phyloP scores from a whole-genome alignment of 2,113 vertebrate species.

The Clupea harengus region DNA sequence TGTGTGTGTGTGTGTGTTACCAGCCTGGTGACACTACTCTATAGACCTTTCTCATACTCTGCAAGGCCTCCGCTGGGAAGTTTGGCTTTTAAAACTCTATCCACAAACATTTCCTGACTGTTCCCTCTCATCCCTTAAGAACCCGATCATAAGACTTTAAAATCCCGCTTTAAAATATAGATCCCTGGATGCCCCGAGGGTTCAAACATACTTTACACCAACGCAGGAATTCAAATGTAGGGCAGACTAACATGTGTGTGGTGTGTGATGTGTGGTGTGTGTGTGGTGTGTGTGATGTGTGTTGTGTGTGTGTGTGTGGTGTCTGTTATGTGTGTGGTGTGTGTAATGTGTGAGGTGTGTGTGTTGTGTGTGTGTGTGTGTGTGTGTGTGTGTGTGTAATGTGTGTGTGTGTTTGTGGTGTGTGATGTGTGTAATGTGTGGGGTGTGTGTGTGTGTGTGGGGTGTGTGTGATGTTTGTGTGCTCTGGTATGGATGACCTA shows the following conservation, averaged over 20 bases:
- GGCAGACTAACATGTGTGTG: not conserved
- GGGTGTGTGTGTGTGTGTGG: not conserved
- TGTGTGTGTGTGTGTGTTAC: not conserved
- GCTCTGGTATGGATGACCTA: not conserved
- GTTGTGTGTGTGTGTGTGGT: not conserved
- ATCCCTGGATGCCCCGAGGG: not conserved
- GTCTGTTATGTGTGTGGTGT: no score
- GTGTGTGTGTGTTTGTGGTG: not conserved
- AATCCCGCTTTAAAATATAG: not conserved
- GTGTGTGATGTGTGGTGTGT: not conserved
- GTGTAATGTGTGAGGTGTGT: not conserved
- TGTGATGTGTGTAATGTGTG: not conserved
- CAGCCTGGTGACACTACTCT: not conserved
- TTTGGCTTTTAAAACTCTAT: not conserved
- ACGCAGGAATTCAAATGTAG: not conserved
- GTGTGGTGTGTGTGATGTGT: not conserved
- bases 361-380: not conserved
- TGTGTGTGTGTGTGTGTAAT: not conserved
- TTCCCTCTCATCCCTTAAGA: not conserved
- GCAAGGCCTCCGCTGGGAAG: not conserved
- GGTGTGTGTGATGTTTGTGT: not conserved
- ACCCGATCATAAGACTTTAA: not conserved
- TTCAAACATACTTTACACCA: not conserved
- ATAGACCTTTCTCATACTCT: not conserved
- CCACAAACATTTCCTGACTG: not conserved